These are phyloP conservation scores for Heliconius sara DNA, from an alignment of 2,888 invertebrate genomes.

Conservation along the genomic window DNA sequence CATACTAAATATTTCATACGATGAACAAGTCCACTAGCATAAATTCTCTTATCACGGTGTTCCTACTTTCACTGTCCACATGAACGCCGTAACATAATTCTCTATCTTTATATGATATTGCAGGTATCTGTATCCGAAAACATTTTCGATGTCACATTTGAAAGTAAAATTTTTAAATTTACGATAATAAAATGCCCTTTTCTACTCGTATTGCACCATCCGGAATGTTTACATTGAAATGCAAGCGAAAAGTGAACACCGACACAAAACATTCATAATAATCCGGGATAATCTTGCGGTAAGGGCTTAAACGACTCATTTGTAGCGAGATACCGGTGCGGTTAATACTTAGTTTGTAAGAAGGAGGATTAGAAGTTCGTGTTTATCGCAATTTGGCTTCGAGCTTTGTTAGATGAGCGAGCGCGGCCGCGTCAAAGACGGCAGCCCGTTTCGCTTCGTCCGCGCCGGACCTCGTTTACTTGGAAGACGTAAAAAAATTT, in stretches of 20 bases:
- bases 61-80: slow-evolving; percentile 63
- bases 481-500: slow-evolving; percentile 64
- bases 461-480: slow-evolving; percentile 64
- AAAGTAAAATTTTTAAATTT: slow-evolving; percentile 55
- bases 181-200: slow-evolving; percentile 50
- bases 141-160: slow-evolving; percentile 47
- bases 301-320: slow-evolving; percentile 73
- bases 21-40: slow-evolving; percentile 50
- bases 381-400: slow-evolving; percentile 68
- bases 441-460: slow-evolving; percentile 52
- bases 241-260: slow-evolving; percentile 66
- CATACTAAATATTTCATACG: neutral
- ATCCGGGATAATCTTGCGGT: slow-evolving; percentile 75
- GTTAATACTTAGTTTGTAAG: slow-evolving; percentile 71
- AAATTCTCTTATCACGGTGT: slow-evolving; percentile 63
- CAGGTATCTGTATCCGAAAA: slow-evolving; percentile 20
- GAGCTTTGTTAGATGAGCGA: slow-evolving; percentile 54
- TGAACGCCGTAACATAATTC: slow-evolving; percentile 40
- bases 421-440: slow-evolving; percentile 59
- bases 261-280: slow-evolving; percentile 71
- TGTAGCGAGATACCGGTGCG: slow-evolving; percentile 72
- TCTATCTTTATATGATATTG: slow-evolving; percentile 37
- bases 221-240: slow-evolving; percentile 63
- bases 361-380: slow-evolving; percentile 74
- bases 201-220: slow-evolving; percentile 50